Evolutionary conservation across 2,113 vertebrate genomes (phyloP), one percentile per base, ranked within the genome.

Genomic region (Archilochus colubris): DNA sequence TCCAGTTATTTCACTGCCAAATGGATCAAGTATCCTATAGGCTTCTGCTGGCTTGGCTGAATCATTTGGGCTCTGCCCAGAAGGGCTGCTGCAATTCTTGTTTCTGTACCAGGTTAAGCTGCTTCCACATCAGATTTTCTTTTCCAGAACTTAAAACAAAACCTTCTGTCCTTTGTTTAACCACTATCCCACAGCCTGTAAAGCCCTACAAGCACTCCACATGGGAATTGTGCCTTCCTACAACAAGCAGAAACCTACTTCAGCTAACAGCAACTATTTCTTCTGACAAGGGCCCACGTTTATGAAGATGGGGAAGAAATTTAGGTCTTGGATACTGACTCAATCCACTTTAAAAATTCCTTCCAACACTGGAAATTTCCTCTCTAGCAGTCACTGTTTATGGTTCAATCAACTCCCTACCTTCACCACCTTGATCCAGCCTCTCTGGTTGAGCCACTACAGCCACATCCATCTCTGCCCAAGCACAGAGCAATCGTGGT

Each of bases 131-230:
- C 44, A 38, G 7, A 30, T n/a, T 57, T 64, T 53, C 33, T 11
- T 25, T 9, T 17, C 54, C 7, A 62, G 36, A 40, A 57, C 30
- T 43, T 64, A n/a, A 23, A 73, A 67, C 21, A 33, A 68, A 82
- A 18, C 14, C 38, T 25, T 13, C 20, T 73, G 27, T 38, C 15
- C 43, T 40, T 21, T 25, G 16, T 14, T 13, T 38, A 10, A 17
- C 14, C 4, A 1, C 14, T 51, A 43, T 2, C 27, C 38, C 0
- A 0, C n/a, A 36, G 48, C 48, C 48, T 30, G 12, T 4, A 36
- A 44, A 33, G 38, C 46, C 87, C 14, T 1, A 4, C 27, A 44
- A 46, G 24, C 7, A 3, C 3, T 1, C 48, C 50, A 14, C 1
- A 18, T 24, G 48, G 66, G 72, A 91, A 70, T 10, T 3, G 1